A percentile compares a stretch with the other conserved stretches of the same genome.
phyloP scores from a whole-genome alignment of 2,797 vertebrate species.

The Babyrousa celebensis region DNA sequence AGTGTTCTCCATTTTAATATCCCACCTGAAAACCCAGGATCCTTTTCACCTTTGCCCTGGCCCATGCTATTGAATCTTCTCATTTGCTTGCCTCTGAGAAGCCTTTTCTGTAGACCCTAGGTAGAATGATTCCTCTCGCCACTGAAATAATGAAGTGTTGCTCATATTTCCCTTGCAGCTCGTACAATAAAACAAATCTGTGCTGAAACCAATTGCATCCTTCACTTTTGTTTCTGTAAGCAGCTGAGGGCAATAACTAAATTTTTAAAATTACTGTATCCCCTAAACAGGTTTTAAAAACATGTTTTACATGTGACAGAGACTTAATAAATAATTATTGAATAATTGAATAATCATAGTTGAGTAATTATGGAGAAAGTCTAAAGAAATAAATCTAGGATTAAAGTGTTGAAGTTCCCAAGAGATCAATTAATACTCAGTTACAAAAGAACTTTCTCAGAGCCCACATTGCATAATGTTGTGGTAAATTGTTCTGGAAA shows the following conservation, averaged over 20 bases:
- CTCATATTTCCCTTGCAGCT: background rate
- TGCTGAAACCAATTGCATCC: background rate
- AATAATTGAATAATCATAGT: background rate
- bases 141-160: background rate
- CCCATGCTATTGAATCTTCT: background rate
- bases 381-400: background rate
- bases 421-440: conserved; percentile 3
- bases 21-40: background rate
- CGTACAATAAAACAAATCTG: background rate
- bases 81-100: background rate
- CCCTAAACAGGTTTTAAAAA: background rate
- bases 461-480: background rate
- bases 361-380: conserved; percentile 37
- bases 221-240: conserved; percentile 17
- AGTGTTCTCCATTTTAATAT: background rate
- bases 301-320: background rate
- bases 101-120: background rate
- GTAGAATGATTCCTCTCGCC: background rate
- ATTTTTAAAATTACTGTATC: background rate
- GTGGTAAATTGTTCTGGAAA: conserved; percentile 23
- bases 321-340: background rate
- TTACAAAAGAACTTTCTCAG: background rate
- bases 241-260: background rate
- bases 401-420: background rate
- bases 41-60: background rate